These are phyloP conservation scores for Lasioglossum malachurum DNA, from an alignment of 2,888 invertebrate species.

Conservation along the genomic window DNA sequence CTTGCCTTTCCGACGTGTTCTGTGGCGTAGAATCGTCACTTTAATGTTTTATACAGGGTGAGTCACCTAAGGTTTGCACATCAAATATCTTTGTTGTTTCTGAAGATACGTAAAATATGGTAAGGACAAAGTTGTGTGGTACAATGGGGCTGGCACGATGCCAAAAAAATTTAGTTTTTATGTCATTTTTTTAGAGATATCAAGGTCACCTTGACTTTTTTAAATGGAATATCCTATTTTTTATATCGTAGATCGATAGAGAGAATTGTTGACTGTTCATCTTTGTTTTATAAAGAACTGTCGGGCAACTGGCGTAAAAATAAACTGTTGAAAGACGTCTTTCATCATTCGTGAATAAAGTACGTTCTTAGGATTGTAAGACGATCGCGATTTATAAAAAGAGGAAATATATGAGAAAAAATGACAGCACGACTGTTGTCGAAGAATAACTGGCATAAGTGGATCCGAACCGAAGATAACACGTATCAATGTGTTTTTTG, in stretches of 20 bases:
- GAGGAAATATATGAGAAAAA: neutral
- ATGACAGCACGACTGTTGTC: neutral
- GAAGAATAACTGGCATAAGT: neutral
- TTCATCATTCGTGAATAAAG: neutral
- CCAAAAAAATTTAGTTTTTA: too few species aligned
- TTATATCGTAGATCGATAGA: too few species aligned
- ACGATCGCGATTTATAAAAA: neutral
- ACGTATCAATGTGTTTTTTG: slow-evolving; percentile 36
- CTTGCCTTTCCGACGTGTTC: neutral
- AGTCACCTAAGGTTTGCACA: too few species aligned
- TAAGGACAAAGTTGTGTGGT: too few species aligned
- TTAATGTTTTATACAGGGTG: too few species aligned
- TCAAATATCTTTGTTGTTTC: too few species aligned
- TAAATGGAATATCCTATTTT: too few species aligned
- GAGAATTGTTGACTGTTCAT: neutral
- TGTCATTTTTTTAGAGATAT: too few species aligned
- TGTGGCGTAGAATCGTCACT: neutral
- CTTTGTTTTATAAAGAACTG: neutral
- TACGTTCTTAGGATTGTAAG: neutral
- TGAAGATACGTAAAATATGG: too few species aligned
- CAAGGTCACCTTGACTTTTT: too few species aligned
- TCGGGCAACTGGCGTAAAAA: neutral
- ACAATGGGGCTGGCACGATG: too few species aligned
- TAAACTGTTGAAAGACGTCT: neutral
- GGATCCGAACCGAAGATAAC: slow-evolving; percentile 39